These are phyloP conservation scores for Venustoraphidia nigricollis DNA, from an alignment of 2,888 invertebrate genomes.

Conservation along the genomic window DNA sequence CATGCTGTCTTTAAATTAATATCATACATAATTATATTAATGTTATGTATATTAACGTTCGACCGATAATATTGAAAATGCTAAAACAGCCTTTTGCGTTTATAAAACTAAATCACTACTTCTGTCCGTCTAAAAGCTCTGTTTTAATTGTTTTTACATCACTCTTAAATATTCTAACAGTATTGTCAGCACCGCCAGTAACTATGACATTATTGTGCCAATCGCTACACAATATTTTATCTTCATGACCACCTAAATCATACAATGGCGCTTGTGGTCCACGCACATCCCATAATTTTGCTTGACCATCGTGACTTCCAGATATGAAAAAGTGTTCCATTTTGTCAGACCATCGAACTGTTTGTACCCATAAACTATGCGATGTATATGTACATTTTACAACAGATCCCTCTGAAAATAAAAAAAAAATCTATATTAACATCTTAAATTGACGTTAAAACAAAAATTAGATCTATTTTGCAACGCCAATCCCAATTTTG, in stretches of 20 bases:
- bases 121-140: too few species aligned
- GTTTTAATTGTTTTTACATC: too few species aligned
- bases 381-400: constrained; percentile 79
- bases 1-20: too few species aligned
- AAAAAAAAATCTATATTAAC: too few species aligned
- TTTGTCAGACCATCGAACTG: constrained; percentile 75
- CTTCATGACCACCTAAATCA: constrained; percentile 85
- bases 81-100: too few species aligned
- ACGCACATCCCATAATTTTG: constrained; percentile 93
- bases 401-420: constrained; percentile 58
- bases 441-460: constrained; percentile 1
- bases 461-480: too few species aligned
- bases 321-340: constrained; percentile 79
- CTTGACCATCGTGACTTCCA: constrained; percentile 76
- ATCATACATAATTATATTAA: too few species aligned
- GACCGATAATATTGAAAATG: too few species aligned
- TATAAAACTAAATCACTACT: too few species aligned
- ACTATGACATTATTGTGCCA: constrained; percentile 82
- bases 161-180: constrained; percentile 68
- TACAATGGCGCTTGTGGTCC: constrained; percentile 84
- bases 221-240: constrained; percentile 83
- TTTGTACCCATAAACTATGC: constrained; percentile 85
- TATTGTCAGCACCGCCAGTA: constrained; percentile 88
- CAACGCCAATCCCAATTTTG: too few species aligned
- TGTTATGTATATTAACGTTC: too few species aligned